Percentiles rank a stretch among this genome's conserved stretches.
Evolutionary conservation across 2,113 vertebrate species (phyloP).

Genomic region (Mesoclemmys tuberculata): DNA sequence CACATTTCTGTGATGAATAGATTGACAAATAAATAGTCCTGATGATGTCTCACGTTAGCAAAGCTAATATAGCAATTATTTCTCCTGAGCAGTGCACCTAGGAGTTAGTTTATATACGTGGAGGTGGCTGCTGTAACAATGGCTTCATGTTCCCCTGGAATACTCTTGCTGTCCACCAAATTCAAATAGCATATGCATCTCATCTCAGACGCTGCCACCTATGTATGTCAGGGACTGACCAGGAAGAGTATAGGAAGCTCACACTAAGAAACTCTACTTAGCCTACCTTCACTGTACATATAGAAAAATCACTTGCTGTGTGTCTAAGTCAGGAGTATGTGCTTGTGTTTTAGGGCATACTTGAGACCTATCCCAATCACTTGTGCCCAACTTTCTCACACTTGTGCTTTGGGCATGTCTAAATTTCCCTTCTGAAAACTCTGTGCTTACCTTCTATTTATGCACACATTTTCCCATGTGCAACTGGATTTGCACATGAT

Average conservation of each 20-base stretch:
- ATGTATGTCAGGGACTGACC: neutral
- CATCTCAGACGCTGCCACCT: neutral
- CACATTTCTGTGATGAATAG: neutral
- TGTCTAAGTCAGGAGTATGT: neutral
- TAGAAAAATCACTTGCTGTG: neutral
- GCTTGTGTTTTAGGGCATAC: neutral
- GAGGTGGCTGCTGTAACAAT: neutral
- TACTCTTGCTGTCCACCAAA: neutral
- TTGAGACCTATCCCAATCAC: neutral
- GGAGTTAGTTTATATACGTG: rapidly evolving
- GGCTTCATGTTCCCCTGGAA: neutral
- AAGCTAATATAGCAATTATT: rapidly evolving
- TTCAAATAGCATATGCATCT: neutral
- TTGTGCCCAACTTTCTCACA: neutral
- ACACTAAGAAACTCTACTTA: neutral
- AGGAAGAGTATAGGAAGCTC: neutral
- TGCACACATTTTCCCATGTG: neutral
- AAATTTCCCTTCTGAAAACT: neutral
- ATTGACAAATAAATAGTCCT: neutral
- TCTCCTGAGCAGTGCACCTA: rapidly evolving
- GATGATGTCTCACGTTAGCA: neutral
- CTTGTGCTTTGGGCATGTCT: neutral
- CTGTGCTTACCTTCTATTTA: neutral
- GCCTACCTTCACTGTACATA: neutral
- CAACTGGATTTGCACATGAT: neutral